Evolutionary conservation across 2,888 invertebrate species (phyloP).

Genomic region (Tetranychus piercei): DNA sequence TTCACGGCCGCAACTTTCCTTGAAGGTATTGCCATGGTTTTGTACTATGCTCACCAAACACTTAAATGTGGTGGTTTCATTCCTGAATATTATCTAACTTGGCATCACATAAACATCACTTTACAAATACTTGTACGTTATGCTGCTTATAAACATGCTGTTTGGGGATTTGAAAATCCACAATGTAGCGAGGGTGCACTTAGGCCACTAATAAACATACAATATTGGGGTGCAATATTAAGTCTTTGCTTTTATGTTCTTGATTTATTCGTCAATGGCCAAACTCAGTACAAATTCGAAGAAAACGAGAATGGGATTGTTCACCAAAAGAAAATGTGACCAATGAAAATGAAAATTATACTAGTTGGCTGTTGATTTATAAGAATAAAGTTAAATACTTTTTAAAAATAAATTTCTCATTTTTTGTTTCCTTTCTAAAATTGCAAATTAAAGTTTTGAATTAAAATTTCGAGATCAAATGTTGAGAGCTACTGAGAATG

Average conservation of each 20-base stretch:
- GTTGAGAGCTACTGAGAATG: neutral
- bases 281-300: neutral
- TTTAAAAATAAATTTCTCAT: too few species aligned
- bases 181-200: neutral
- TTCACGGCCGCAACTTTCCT: neutral
- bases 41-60: neutral
- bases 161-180: neutral
- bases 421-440: too few species aligned
- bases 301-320: neutral
- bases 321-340: neutral
- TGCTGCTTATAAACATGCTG: neutral
- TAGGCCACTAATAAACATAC: neutral
- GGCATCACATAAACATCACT: neutral
- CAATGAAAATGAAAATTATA: neutral
- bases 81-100: neutral
- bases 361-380: too few species aligned
- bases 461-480: neutral
- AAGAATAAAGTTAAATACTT: too few species aligned
- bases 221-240: neutral
- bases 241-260: neutral
- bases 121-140: neutral
- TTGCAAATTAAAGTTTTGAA: too few species aligned
- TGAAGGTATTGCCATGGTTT: neutral
- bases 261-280: neutral
- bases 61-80: neutral